These are phyloP conservation scores for Oligia fasciuncula DNA, from an alignment of 2,888 invertebrate genomes.

Conservation along the genomic window DNA sequence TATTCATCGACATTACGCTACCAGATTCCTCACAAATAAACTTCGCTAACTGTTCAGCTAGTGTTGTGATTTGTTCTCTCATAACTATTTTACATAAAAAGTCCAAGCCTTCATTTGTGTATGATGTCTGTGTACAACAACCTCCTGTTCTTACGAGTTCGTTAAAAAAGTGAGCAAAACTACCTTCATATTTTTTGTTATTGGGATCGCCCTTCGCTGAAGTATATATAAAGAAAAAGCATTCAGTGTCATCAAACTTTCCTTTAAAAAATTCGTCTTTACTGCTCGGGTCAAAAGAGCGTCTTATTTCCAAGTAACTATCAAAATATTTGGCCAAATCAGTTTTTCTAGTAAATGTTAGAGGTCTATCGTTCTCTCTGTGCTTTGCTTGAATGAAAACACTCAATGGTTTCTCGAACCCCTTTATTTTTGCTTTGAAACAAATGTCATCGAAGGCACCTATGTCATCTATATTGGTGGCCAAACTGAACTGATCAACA, in stretches of 20 bases:
- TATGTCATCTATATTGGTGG: conserved; percentile 56
- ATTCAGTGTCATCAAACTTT: conserved; percentile 40
- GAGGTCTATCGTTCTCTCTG: conserved; percentile 44
- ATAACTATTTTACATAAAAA: conserved; percentile 40
- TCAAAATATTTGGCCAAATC: conserved; percentile 46
- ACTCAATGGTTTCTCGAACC: conserved; percentile 22
- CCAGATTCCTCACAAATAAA: conserved; percentile 27
- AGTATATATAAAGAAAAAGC: conserved; percentile 59
- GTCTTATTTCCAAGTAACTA: conserved; percentile 49
- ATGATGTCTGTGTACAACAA: conserved; percentile 10
- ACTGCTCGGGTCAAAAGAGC: conserved; percentile 22
- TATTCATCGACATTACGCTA: conserved; percentile 33
- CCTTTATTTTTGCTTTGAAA: conserved; percentile 49
- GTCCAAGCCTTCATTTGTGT: conserved; percentile 35
- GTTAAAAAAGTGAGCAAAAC: conserved; percentile 15
- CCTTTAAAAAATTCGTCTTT: conserved; percentile 43
- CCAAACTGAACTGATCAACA: conserved; percentile 56
- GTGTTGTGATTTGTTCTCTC: conserved; percentile 32
- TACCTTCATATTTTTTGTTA: conserved; percentile 13
- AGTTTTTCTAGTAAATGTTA: conserved; percentile 20
- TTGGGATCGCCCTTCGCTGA: conserved; percentile 42
- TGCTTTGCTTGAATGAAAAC: conserved; percentile 62
- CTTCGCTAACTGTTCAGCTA: conserved; percentile 42
- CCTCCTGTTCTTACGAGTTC: conserved; percentile 51
- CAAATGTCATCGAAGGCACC: conserved; percentile 63